Evolutionary conservation across 2,113 vertebrate species (phyloP), one percentile per base, ranked within the genome.

Genomic region (Physeter macrocephalus): DNA sequence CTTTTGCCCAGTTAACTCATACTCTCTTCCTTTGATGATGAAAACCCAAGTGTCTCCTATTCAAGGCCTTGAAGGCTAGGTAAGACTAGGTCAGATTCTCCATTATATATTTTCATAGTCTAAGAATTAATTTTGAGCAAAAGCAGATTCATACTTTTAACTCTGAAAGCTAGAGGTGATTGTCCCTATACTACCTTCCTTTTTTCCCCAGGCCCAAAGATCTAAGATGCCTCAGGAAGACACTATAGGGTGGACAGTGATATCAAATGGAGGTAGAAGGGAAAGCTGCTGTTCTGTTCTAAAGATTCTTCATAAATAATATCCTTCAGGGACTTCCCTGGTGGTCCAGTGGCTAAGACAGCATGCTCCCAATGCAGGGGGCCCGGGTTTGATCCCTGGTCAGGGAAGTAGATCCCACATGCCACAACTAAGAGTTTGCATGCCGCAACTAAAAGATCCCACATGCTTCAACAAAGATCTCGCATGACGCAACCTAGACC

Each of bases 241-340:
- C 39, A 88, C n/a, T 87, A 64, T 46, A 78, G 29, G 34, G 88
- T 89, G 20, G 31, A 66, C 49, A 93, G 59, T 43, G 59, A 77
- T 59, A 92, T 71, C 66, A 88, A 88, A 92, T 81, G 59, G 57
- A 93, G 13, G 52, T 71, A 0, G 52, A 71, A 17, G n/a, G 43
- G 21, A 95, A 90, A 78, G 34, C 49, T 92, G 88, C 64, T 66
- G 21, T 39, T 74, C 34, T 94, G 34, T 96, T 92, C 31, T 92
- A 94, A 62, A 67, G 54, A 54, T 66, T 90, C 67, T 92, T 95
- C 57, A 74, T 74, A 82, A 86, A 93, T 34, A n/a, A 94, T 66
- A 90, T 83, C 20, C 27, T 14, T 94, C n/a, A 89, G 66, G 52
- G 15, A 52, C 49, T 52, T 52, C 49, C 49, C 49, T 52, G 49